phyloP scores from a whole-genome alignment of 2,113 vertebrate genomes.

The Macquaria ambigua region DNA sequence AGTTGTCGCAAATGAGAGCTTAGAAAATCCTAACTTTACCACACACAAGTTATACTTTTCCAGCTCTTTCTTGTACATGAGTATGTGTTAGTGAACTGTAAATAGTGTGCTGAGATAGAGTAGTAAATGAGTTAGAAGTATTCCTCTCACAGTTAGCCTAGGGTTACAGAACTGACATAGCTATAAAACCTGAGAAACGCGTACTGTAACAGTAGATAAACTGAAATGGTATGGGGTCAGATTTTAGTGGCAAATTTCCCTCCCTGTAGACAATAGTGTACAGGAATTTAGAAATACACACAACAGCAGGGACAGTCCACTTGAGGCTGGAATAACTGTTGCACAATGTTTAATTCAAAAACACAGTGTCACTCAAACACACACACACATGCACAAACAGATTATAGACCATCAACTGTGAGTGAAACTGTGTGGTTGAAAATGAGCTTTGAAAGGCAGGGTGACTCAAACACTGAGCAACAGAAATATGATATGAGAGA shows the following conservation, averaged over 20 bases:
- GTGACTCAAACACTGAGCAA: constrained; percentile 42
- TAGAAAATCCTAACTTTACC: not conserved
- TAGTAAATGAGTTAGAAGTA: not conserved
- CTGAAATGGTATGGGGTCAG: not conserved
- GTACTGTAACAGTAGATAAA: not conserved
- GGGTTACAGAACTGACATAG: not conserved
- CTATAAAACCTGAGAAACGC: not conserved
- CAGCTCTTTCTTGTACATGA: not conserved
- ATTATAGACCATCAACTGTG: constrained; percentile 15
- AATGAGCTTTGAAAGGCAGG: constrained; percentile 24
- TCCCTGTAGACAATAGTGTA: not conserved
- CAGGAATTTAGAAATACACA: constrained; percentile 12
- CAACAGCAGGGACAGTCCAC: not conserved
- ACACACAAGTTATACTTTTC: not conserved
- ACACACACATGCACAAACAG: constrained; percentile 32
- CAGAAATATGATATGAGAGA: constrained; percentile 45
- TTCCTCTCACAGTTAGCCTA: not conserved
- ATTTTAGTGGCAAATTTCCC: constrained; percentile 54
- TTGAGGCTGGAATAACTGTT: constrained; percentile 20
- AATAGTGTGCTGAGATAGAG: not conserved
- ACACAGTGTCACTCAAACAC: constrained; percentile 21
- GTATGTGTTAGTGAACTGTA: not conserved
- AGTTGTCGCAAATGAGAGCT: not conserved
- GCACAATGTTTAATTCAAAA: not conserved
- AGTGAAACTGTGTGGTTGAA: constrained; percentile 49